Percentiles rank a stretch among this genome's conserved stretches.
Evolutionary conservation across 2,113 vertebrate species (phyloP).

Genomic region (Mobula hypostoma): DNA sequence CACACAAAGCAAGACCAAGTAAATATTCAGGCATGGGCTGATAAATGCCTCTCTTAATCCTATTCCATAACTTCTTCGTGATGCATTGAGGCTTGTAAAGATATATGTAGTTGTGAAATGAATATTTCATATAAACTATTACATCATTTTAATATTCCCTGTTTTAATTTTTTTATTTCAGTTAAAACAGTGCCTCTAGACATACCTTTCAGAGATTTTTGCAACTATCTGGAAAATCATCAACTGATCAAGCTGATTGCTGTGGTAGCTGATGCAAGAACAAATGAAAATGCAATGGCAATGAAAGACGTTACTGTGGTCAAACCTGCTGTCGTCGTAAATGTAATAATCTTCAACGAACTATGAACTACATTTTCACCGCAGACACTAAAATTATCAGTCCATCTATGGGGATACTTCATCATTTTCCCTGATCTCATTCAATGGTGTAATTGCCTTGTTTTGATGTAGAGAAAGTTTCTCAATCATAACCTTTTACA

Average conservation of each 20-base stretch:
- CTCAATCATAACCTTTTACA: neutral
- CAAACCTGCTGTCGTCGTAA: conserved; percentile 78
- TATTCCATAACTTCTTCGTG: too few relatives aligned
- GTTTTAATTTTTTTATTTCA: conserved; percentile 45
- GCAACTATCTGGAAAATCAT: conserved; percentile 62
- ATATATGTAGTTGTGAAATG: neutral
- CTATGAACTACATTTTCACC: too few relatives aligned
- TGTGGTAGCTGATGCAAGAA: conserved; percentile 59
- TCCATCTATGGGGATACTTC: too few relatives aligned
- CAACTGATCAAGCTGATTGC: conserved; percentile 79
- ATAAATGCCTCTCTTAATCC: too few relatives aligned
- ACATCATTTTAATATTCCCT: neutral
- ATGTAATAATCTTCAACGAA: conserved; percentile 53
- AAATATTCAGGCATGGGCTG: too few relatives aligned
- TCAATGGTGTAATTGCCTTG: neutral
- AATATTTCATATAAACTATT: too few relatives aligned
- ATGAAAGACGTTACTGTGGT: conserved; percentile 73
- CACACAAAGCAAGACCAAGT: too few relatives aligned
- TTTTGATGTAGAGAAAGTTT: neutral
- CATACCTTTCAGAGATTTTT: conserved; percentile 73
- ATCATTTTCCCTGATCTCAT: neutral
- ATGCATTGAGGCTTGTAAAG: too few relatives aligned
- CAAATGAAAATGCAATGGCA: conserved; percentile 47
- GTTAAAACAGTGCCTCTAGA: conserved; percentile 65
- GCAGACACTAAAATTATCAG: too few relatives aligned